Conservation (phyloP, 2,113 vertebrate species). For the Maylandia zebra region DNA sequence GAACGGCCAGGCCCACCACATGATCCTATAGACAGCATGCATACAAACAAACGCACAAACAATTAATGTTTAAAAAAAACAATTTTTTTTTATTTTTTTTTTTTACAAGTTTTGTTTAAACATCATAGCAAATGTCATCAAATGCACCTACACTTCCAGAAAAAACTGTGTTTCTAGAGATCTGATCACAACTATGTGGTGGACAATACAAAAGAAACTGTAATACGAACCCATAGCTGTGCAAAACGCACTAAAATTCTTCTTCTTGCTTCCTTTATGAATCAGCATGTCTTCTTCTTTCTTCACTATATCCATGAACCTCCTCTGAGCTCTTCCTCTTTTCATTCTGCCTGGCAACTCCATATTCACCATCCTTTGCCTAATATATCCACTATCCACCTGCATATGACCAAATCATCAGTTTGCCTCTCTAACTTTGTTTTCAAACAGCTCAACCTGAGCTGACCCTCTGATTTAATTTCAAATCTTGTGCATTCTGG, state of each 20-base stretch:
- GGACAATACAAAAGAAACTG: background rate
- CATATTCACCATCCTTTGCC: background rate
- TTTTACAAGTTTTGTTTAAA: background rate
- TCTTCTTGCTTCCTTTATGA: background rate
- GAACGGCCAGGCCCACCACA: constrained; percentile 60
- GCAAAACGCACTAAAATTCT: background rate
- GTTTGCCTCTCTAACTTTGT: background rate
- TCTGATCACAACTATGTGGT: background rate
- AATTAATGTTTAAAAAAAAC: background rate
- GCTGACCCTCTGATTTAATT: background rate
- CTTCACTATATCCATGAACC: background rate
- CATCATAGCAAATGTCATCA: background rate
- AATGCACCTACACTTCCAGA: background rate
- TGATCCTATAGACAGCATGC: constrained; percentile 25
- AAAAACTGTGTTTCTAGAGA: background rate
- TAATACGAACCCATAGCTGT: background rate
- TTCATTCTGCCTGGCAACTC: background rate
- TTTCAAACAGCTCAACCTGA: background rate
- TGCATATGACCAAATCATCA: background rate
- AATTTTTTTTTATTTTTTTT: background rate
- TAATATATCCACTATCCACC: background rate
- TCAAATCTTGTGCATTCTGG: background rate
- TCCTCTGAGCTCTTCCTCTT: background rate
- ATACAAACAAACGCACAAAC: background rate
- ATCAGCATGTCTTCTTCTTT: background rate